Base-by-base conservation (phyloP, 2,888 invertebrate species). In the Catocala sponsa region DNA sequence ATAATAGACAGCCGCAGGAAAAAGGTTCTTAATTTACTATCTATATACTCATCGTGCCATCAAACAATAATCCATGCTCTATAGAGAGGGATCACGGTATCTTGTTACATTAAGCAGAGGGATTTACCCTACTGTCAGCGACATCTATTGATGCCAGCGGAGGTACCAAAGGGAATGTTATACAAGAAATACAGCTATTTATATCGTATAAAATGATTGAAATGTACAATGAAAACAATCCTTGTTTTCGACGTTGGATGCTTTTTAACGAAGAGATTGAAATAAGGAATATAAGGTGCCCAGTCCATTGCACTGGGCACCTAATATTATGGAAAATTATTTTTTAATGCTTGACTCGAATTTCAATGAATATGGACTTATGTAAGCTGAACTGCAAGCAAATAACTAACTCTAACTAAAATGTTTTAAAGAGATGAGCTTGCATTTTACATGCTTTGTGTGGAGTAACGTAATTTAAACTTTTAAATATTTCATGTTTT, bases 21-120 rank as follows among this genome's bases (percentile, higher is more conserved):
- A 71, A 73, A 70, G 57, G 56, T 63, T 65, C 79, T 75, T 73
- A 74, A 72, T 79, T 69, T 59, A 62, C 70, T 78, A 81, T 82
- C 74, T 75, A 76, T 71, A 75, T 74, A 74, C 76, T 80, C 80
- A 82, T 82, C 74, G 79, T 75, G 60, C 78, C 77, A 73, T 79
- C 75, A 78, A 76, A 79, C 78, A 74, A 78, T 84, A 78, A 81
- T 82, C 83, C 78, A 61, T 54, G 48, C 63, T 70, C 63, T 69
- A 68, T 71, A 72, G 67, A 69, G 71, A 70, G 63, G 74, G 76
- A 77, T 82, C 78, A 80, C 70, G 70, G 70, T 81, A 79, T 85
- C 82, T 78, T 79, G 81, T 84, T 77, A 78, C 83, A 80, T 79
- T 80, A 82, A 80, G 77, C 68, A 59, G 63, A 54, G 76, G 83